These are phyloP conservation scores for Oscheius sp. DNA, from an alignment of 2,888 invertebrate species.

Conservation along the genomic window DNA sequence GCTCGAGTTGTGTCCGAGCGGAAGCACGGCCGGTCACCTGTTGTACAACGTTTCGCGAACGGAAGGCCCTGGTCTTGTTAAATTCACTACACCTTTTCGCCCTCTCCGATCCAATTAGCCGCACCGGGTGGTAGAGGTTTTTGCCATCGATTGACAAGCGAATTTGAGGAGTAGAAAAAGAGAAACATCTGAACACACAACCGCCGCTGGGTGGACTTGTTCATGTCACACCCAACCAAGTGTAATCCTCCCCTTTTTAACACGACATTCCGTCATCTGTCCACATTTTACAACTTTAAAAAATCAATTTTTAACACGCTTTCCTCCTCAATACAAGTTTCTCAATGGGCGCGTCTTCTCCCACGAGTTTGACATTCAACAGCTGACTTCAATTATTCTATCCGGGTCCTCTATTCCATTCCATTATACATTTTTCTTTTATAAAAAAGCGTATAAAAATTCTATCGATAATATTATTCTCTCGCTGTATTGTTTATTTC, in stretches of 20 bases:
- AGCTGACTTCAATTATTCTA: conserved; percentile 6
- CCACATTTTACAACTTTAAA: neutral
- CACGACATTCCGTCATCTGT: neutral
- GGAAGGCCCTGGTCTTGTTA: conserved; percentile 11
- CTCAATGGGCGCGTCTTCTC: conserved; percentile 24
- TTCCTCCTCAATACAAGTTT: neutral
- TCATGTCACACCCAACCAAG: conserved; percentile 5
- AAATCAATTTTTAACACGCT: conserved; percentile 7
- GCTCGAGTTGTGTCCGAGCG: conserved; percentile 2
- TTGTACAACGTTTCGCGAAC: conserved; percentile 24
- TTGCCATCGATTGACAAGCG: conserved; percentile 8
- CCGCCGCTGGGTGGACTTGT: neutral
- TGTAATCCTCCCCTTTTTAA: neutral
- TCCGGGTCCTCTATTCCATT: neutral
- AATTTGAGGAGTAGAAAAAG: neutral
- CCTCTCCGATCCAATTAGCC: conserved; percentile 25
- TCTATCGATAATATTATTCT: neutral
- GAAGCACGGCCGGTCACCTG: conserved; percentile 23
- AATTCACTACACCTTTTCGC: conserved; percentile 28
- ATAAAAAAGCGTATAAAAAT: neutral
- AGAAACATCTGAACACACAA: conserved; percentile 8
- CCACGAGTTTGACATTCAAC: neutral
- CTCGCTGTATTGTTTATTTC: no score
- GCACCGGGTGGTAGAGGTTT: conserved; percentile 6
- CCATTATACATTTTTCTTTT: neutral